These are phyloP conservation scores for Theropithecus gelada DNA, from an alignment of 2,113 vertebrate genomes.

Conservation along the genomic window DNA sequence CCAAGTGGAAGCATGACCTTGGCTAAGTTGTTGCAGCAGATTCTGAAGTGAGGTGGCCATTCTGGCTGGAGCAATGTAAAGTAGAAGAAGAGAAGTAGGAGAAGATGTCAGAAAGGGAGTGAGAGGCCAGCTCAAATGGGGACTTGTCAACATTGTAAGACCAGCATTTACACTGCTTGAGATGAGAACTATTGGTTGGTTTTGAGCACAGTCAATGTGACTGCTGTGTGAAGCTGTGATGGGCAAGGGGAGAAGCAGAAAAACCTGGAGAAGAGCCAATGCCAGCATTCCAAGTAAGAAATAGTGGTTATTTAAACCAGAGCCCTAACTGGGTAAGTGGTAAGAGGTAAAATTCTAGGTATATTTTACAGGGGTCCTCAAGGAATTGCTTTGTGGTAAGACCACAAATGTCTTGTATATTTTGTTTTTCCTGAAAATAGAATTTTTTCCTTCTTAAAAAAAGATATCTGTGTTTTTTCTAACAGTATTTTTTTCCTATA, in stretches of 20 bases:
- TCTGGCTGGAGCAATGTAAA: not conserved
- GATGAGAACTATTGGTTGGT: not conserved
- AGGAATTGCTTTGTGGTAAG: not conserved
- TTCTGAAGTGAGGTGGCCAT: not conserved
- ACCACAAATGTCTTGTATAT: not conserved
- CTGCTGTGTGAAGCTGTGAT: not conserved
- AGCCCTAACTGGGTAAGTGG: no score
- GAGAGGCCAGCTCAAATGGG: accelerated
- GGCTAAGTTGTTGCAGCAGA: no score
- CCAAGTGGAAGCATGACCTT: not conserved
- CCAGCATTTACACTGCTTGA: not conserved
- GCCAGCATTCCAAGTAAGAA: not conserved
- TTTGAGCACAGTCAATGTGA: not conserved
- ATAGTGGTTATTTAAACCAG: no score
- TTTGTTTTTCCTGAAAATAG: not conserved
- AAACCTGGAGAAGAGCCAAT: not conserved
- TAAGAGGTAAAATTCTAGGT: not conserved
- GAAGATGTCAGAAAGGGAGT: not conserved
- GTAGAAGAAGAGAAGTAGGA: not conserved
- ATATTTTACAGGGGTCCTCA: not conserved
- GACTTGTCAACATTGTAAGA: not conserved
- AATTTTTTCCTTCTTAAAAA: not conserved
- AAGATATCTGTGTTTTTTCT: not conserved
- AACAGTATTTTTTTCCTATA: not conserved
- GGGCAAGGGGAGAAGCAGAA: not conserved